Percentiles rank a stretch among this genome's conserved stretches.
Conservation (phyloP, 2,113 vertebrate genomes). For the Laticauda colubrina region DNA sequence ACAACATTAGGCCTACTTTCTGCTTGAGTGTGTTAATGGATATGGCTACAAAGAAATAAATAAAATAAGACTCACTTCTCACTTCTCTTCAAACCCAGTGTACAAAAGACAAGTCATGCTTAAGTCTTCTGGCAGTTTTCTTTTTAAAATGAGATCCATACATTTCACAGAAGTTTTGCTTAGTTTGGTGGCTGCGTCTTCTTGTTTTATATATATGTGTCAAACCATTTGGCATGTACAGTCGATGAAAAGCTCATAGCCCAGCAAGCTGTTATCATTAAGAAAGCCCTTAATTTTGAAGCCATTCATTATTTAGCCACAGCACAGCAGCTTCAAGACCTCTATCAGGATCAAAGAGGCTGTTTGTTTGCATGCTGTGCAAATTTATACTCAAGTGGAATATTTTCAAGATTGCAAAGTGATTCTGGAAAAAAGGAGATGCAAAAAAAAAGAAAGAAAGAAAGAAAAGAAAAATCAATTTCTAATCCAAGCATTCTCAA, state of each 20-base stretch:
- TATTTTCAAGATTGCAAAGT: not conserved
- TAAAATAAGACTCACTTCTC: conserved; percentile 35
- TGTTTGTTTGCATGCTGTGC: conserved; percentile 1
- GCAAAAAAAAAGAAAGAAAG: not conserved
- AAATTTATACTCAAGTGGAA: not conserved
- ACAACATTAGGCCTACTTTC: conserved; percentile 24
- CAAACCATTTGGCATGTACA: not conserved
- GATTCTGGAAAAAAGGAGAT: not conserved
- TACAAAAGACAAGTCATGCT: not conserved
- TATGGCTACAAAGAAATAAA: conserved; percentile 23
- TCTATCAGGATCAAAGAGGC: not conserved
- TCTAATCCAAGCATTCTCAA: not conserved
- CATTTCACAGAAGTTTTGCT: not conserved
- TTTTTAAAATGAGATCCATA: conserved; percentile 28
- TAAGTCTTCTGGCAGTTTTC: not conserved
- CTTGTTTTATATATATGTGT: not conserved
- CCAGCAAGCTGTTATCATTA: not conserved
- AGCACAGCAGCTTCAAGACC: not conserved
- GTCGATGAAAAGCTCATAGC: not conserved
- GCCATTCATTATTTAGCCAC: not conserved
- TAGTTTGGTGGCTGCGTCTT: not conserved
- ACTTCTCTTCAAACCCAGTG: conserved; percentile 17
- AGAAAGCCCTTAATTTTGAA: not conserved
- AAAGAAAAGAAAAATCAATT: not conserved
- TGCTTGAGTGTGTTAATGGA: conserved; percentile 20